Conservation (phyloP, 2,888 invertebrate species). For the Tenthredo mesomela region DNA sequence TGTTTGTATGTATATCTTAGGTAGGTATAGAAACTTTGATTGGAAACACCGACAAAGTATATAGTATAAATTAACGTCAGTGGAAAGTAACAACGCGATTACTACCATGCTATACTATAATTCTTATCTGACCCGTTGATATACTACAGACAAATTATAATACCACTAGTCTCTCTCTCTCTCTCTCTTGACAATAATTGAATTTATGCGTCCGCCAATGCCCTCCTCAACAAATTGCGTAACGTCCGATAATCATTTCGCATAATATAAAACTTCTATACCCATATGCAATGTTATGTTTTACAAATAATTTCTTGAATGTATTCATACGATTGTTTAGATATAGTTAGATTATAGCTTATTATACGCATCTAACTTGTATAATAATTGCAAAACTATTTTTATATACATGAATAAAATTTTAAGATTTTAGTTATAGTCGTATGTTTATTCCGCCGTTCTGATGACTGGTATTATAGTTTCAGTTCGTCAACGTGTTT, state of each 20-base stretch:
- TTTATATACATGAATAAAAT: neutral
- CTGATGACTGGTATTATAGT: neutral
- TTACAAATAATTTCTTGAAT: neutral
- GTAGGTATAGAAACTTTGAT: neutral
- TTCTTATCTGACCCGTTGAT: conserved; percentile 28
- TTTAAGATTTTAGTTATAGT: neutral
- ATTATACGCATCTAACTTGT: neutral
- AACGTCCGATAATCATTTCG: conserved; percentile 7
- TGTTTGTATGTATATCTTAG: no score
- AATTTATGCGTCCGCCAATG: conserved; percentile 50
- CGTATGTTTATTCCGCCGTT: neutral
- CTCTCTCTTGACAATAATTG: conserved; percentile 23
- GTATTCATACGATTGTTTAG: neutral
- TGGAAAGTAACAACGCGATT: neutral
- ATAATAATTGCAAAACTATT: neutral
- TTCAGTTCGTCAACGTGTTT: neutral
- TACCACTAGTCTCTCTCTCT: no score
- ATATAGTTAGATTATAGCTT: neutral
- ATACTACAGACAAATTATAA: neutral
- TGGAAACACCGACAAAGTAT: conserved; percentile 14
- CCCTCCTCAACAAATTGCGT: conserved; percentile 26
- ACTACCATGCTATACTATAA: neutral
- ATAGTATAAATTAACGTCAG: neutral
- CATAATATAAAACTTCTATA: no score
- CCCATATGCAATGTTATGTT: neutral